These are phyloP conservation scores for Micoletzkya japonica DNA, from an alignment of 2,888 invertebrate genomes.

Conservation along the genomic window DNA sequence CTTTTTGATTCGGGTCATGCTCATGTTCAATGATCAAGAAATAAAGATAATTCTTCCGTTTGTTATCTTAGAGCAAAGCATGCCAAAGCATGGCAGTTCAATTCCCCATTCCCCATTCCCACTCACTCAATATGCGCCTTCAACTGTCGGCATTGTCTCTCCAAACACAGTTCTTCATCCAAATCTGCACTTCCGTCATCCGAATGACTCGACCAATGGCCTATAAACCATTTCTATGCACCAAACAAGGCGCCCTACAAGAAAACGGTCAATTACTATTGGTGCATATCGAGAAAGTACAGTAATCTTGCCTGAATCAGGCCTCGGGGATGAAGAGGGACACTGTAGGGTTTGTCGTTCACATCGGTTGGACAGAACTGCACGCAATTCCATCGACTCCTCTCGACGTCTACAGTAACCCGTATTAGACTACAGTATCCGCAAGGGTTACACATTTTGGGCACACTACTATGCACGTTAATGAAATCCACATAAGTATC, in stretches of 20 bases:
- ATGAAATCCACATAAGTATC: too few species aligned
- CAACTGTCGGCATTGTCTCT: slow-evolving; percentile 45
- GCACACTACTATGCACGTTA: too few species aligned
- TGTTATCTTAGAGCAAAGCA: too few species aligned
- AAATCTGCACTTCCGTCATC: slow-evolving; percentile 43
- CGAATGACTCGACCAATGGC: slow-evolving; percentile 43
- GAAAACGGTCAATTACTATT: background rate
- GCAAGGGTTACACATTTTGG: too few species aligned
- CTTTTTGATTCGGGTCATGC: too few species aligned
- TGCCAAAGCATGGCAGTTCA: too few species aligned
- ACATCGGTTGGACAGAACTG: slow-evolving; percentile 46
- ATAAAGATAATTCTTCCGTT: too few species aligned
- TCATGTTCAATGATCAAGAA: background rate
- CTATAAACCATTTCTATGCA: slow-evolving; percentile 2
- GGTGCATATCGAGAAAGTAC: background rate
- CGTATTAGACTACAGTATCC: too few species aligned
- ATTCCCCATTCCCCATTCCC: background rate
- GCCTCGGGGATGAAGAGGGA: slow-evolving; percentile 41
- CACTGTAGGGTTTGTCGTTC: slow-evolving; percentile 44
- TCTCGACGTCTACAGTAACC: slow-evolving; percentile 40
- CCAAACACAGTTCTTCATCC: slow-evolving; percentile 46
- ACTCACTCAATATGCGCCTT: slow-evolving; percentile 45
- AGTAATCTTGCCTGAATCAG: slow-evolving; percentile 40
- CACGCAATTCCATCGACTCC: slow-evolving; percentile 47
- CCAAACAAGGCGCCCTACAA: background rate